These are phyloP conservation scores for Girardia tigrina DNA, from an alignment of 2,888 invertebrate genomes.

Conservation along the genomic window DNA sequence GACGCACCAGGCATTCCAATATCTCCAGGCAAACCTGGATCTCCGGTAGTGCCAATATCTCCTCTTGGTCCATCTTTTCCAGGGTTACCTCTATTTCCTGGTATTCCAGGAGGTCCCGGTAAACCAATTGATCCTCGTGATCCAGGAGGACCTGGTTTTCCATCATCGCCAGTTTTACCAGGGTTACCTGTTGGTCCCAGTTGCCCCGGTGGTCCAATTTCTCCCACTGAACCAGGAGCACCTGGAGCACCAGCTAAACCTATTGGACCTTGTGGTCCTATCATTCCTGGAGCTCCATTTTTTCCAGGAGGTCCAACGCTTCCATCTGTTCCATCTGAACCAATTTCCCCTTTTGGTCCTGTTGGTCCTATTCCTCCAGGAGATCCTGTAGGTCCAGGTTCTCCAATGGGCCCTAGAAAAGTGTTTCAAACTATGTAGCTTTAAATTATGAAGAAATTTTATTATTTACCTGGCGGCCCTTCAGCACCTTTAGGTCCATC, in stretches of 20 bases:
- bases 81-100: conserved; percentile 40
- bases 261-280: not conserved
- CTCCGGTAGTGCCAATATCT: conserved; percentile 35
- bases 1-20: conserved; percentile 12
- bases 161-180: conserved; percentile 41
- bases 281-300: not conserved
- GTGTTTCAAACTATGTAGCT: not conserved
- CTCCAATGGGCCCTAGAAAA: not conserved
- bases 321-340: conserved; percentile 40
- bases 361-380: conserved; percentile 21
- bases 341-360: conserved; percentile 39
- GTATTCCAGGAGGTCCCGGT: conserved; percentile 40
- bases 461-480: not conserved
- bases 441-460: not conserved
- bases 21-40: conserved; percentile 4
- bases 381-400: conserved; percentile 35
- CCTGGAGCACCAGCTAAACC: conserved; percentile 14
- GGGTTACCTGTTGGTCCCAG: conserved; percentile 42
- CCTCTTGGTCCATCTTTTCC: conserved; percentile 39
- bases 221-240: not conserved
- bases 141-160: conserved; percentile 39
- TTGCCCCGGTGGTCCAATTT: conserved; percentile 19
- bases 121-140: conserved; percentile 38
- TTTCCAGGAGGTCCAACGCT: conserved; percentile 28
- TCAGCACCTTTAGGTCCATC: not conserved